Percentiles rank a stretch among this genome's conserved stretches.
phyloP scores from a whole-genome alignment of 1,140 invertebrate species.

The Solenopsis invicta region DNA sequence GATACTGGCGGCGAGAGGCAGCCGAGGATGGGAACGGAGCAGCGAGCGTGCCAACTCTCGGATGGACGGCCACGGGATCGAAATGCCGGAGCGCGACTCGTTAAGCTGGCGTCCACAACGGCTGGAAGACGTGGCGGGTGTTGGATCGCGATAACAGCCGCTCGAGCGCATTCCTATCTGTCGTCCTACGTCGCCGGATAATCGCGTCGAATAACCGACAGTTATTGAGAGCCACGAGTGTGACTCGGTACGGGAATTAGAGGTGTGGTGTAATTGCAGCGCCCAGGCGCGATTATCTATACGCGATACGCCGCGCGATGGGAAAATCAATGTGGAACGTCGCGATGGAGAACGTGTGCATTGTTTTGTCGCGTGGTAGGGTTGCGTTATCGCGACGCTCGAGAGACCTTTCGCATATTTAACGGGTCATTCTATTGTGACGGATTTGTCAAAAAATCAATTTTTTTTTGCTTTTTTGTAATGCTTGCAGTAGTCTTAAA shows the following conservation, averaged over 20 bases:
- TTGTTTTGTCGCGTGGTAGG: background rate
- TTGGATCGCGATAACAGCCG: background rate
- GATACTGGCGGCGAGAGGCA: slow-evolving; percentile 76
- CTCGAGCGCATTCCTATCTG: slow-evolving; percentile 7
- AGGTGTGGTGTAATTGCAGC: slow-evolving; percentile 10
- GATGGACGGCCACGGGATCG: slow-evolving; percentile 72
- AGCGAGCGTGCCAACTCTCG: slow-evolving; percentile 72
- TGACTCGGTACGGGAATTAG: slow-evolving; percentile 17
- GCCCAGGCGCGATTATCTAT: background rate
- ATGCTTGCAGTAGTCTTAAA: no score
- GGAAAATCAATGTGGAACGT: slow-evolving; percentile 4
- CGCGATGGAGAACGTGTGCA: background rate
- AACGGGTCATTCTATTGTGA: no score
- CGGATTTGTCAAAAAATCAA: no score
- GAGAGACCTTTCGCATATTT: background rate
- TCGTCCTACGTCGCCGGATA: background rate
- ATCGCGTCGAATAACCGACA: background rate
- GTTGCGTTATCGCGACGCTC: background rate
- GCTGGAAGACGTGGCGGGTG: background rate
- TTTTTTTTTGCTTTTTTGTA: no score
- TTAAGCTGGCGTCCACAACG: slow-evolving; percentile 64
- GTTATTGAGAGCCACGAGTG: background rate
- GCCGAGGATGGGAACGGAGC: slow-evolving; percentile 75
- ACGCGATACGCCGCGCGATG: background rate
- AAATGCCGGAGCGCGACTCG: slow-evolving; percentile 62